These are phyloP conservation scores for Capricornis sumatraensis DNA, from an alignment of 2,113 vertebrate species.

Conservation along the genomic window DNA sequence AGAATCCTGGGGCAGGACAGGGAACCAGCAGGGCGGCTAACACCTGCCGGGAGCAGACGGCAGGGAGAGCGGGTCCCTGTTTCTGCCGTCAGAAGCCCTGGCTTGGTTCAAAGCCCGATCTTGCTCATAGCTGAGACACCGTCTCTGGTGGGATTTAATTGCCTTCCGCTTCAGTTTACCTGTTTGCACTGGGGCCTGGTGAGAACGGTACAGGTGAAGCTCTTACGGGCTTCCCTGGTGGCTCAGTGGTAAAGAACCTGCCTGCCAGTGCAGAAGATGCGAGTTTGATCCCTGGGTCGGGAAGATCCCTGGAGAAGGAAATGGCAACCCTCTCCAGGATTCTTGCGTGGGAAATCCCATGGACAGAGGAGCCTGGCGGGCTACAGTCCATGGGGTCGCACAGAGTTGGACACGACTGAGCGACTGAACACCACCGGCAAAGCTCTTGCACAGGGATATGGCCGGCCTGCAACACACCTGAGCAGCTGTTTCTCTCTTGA, in stretches of 20 bases:
- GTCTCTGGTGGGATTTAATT: not conserved
- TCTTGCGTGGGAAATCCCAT: not conserved
- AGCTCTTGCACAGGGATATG: rapidly evolving
- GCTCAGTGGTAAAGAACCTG: not conserved
- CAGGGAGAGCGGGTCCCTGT: rapidly evolving
- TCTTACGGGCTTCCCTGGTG: not conserved
- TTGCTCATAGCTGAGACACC: not conserved
- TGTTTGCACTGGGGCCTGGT: not conserved
- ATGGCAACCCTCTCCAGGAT: not conserved
- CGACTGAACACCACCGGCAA: rapidly evolving
- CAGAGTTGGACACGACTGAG: not conserved
- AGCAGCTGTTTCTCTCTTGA: not conserved
- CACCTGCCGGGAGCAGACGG: not conserved
- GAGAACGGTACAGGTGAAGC: rapidly evolving
- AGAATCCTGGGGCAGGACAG: rapidly evolving
- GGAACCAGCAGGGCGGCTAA: rapidly evolving
- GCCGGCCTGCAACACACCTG: rapidly evolving
- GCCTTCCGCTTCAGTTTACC: not conserved
- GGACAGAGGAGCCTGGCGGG: not conserved
- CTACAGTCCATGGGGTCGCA: not conserved
- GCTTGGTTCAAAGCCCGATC: not conserved
- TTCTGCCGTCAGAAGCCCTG: not conserved
- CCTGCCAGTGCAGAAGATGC: not conserved
- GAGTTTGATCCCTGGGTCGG: not conserved
- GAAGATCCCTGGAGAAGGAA: not conserved